phyloP scores from a whole-genome alignment of 2,888 invertebrate species.

The Macrophya alboannulata region DNA sequence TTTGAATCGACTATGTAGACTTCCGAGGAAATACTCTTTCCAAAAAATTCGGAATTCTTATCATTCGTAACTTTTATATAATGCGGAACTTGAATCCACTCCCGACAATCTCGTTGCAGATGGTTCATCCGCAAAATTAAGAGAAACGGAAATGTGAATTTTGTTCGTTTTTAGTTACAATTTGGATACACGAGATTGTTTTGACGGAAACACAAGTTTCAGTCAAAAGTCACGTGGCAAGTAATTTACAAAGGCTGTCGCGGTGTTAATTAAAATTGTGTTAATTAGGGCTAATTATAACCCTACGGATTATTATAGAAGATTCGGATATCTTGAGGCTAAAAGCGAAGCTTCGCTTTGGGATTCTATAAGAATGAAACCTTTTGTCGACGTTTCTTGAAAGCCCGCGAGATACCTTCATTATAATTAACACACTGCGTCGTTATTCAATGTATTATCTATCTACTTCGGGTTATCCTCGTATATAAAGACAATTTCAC shows the following conservation, averaged over 20 bases:
- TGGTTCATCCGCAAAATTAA: background rate
- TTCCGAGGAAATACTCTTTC: too few species aligned
- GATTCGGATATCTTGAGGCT: background rate
- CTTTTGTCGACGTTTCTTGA: background rate
- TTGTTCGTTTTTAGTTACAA: background rate
- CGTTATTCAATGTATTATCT: background rate
- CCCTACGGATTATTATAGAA: constrained; percentile 25
- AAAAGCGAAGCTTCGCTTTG: background rate
- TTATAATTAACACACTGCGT: background rate
- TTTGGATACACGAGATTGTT: background rate
- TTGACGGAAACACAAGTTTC: background rate
- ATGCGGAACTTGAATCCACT: too few species aligned
- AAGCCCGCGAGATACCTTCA: background rate
- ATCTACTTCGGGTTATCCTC: background rate
- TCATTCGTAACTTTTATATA: too few species aligned
- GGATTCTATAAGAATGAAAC: background rate
- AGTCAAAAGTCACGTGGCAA: background rate
- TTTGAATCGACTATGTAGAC: too few species aligned
- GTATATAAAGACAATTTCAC: background rate
- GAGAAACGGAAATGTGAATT: background rate
- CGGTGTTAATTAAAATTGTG: constrained; percentile 11
- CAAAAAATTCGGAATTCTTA: too few species aligned
- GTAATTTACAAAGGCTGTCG: constrained; percentile 15
- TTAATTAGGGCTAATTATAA: constrained; percentile 32
- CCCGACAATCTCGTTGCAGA: background rate